phyloP scores from a whole-genome alignment of 2,113 vertebrate species.

The Ibidorhyncha struthersii region DNA sequence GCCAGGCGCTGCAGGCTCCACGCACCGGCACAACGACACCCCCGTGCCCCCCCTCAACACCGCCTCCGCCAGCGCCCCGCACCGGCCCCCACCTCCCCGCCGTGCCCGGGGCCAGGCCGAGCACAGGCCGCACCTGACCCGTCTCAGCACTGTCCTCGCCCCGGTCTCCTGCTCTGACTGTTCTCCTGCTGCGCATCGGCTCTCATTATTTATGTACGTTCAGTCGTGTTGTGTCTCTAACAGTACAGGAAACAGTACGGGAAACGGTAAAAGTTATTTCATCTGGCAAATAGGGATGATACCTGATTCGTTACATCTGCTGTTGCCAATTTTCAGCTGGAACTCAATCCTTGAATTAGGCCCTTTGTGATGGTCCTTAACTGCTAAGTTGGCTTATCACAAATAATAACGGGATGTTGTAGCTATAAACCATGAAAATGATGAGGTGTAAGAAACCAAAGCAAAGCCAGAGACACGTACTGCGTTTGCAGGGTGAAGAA shows the following conservation, averaged over 20 bases:
- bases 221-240: neutral
- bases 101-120: neutral
- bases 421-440: neutral
- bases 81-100: too few species aligned
- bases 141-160: too few species aligned
- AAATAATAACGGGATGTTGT: neutral
- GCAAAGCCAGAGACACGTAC: neutral
- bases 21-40: too few species aligned
- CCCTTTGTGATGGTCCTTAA: neutral
- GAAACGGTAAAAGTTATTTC: neutral
- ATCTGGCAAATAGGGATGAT: fast-evolving
- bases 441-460: neutral
- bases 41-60: fast-evolving
- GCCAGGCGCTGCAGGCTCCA: neutral
- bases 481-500: neutral
- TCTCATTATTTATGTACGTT: fast-evolving
- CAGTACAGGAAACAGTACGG: too few species aligned
- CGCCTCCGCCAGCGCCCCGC: neutral
- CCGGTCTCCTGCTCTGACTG: fast-evolving
- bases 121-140: neutral
- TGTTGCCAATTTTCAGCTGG: neutral
- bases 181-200: fast-evolving
- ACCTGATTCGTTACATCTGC: fast-evolving
- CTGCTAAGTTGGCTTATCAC: neutral
- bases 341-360: neutral